phyloP scores from a whole-genome alignment of 37 sponge, comb jelly and placozoan species.

The Beroe forskalii region DNA sequence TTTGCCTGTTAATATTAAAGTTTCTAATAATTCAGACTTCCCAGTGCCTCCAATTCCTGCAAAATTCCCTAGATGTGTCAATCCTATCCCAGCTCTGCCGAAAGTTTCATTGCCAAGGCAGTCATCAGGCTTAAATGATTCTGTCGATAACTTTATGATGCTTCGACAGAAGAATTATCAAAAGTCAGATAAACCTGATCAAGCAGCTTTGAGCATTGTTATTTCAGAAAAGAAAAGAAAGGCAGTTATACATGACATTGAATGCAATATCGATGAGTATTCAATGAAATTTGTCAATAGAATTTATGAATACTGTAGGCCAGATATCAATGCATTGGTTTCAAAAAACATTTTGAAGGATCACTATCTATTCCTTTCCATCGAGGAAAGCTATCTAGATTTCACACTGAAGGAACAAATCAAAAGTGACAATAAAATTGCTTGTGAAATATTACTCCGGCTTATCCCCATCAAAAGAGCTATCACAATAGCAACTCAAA shows the following conservation, averaged over 20 bases:
- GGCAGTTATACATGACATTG: not conserved
- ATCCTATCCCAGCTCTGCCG: not conserved
- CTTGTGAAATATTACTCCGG: conserved; percentile 13
- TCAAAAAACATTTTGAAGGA: not conserved
- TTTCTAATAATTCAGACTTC: no score
- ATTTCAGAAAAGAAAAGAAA: not conserved
- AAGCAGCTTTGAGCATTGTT: not conserved
- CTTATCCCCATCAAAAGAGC: conserved; percentile 4
- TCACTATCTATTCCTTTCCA: not conserved
- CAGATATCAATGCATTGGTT: not conserved
- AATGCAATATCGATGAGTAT: not conserved
- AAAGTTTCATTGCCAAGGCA: not conserved
- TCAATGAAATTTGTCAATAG: not conserved
- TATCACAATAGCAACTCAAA: not conserved
- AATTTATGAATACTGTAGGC: conserved; percentile 6
- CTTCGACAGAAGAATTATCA: not conserved
- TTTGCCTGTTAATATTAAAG: no score
- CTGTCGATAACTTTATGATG: not conserved
- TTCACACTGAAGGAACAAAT: conserved; percentile 14
- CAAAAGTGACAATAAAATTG: conserved; percentile 22
- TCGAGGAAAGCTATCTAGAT: not conserved
- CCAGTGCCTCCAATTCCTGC: not conserved
- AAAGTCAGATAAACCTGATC: not conserved
- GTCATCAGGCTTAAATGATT: not conserved
- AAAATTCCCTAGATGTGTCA: not conserved